These are phyloP conservation scores for Listrodromus nycthemerus DNA, from an alignment of 2,888 invertebrate genomes.

Conservation along the genomic window DNA sequence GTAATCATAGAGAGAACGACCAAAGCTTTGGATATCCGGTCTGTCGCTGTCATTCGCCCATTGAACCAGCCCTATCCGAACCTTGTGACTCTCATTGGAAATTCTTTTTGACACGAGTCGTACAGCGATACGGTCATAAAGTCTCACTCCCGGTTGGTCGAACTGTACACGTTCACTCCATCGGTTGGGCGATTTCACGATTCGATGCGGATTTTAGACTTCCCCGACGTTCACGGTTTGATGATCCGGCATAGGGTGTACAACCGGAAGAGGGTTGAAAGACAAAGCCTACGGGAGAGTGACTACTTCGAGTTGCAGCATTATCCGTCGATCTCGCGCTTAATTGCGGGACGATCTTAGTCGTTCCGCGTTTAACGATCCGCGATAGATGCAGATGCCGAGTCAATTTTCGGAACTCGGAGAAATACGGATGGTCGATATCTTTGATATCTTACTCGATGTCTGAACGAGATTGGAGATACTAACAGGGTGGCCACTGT, in stretches of 20 bases:
- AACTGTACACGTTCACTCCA: conserved; percentile 23
- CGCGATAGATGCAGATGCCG: not conserved
- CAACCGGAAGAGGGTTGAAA: not conserved
- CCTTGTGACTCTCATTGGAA: not conserved
- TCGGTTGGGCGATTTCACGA: conserved; percentile 30
- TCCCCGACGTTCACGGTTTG: conserved; percentile 56
- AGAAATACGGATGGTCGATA: no score
- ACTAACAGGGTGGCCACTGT: no score
- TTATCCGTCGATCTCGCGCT: not conserved
- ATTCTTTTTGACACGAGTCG: not conserved
- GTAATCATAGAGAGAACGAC: not conserved
- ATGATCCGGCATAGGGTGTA: conserved; percentile 7
- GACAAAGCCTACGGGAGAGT: not conserved
- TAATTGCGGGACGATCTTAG: no score
- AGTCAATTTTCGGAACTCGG: conserved; percentile 12
- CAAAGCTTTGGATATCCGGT: not conserved
- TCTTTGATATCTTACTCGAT: no score
- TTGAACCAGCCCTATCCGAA: not conserved
- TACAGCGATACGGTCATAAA: not conserved
- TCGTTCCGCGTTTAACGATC: conserved; percentile 33
- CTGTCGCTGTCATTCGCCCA: conserved; percentile 1
- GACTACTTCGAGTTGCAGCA: conserved; percentile 20
- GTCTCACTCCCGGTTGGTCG: not conserved
- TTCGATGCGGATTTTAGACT: conserved; percentile 46
- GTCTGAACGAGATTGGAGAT: no score